Evolutionary conservation across 2,888 invertebrate species (phyloP).

Genomic region (Amphimallon solstitiale): DNA sequence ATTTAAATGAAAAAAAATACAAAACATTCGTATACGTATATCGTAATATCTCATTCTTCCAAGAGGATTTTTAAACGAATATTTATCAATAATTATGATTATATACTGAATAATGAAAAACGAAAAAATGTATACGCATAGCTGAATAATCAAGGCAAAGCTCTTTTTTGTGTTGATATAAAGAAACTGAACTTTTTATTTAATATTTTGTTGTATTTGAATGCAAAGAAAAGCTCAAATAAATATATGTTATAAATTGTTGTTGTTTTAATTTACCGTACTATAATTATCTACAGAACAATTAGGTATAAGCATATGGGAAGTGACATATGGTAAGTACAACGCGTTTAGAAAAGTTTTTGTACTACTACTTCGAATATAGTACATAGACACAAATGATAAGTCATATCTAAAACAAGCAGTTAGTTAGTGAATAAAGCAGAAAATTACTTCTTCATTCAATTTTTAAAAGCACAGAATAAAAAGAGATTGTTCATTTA

Average conservation of each 20-base stretch:
- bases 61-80: constrained; percentile 64
- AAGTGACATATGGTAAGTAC: no score
- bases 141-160: constrained; percentile 70
- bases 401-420: no score
- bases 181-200: constrained; percentile 71
- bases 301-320: no score
- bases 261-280: constrained; percentile 33
- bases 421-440: no score
- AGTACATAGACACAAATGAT: no score
- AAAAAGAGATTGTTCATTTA: no score
- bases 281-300: no score
- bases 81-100: constrained; percentile 64
- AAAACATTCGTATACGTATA: constrained; percentile 82
- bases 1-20: constrained; percentile 57
- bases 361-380: no score
- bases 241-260: constrained; percentile 85
- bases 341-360: no score
- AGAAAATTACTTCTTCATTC: no score
- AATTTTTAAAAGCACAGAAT: no score
- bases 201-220: constrained; percentile 88
- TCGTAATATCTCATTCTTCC: constrained; percentile 73
- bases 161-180: constrained; percentile 81
- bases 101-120: constrained; percentile 70
- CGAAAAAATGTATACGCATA: constrained; percentile 80
- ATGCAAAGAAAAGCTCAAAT: constrained; percentile 88